Base-by-base conservation (phyloP, 2,888 invertebrate genomes). In the Pseudococcus longispinus region DNA sequence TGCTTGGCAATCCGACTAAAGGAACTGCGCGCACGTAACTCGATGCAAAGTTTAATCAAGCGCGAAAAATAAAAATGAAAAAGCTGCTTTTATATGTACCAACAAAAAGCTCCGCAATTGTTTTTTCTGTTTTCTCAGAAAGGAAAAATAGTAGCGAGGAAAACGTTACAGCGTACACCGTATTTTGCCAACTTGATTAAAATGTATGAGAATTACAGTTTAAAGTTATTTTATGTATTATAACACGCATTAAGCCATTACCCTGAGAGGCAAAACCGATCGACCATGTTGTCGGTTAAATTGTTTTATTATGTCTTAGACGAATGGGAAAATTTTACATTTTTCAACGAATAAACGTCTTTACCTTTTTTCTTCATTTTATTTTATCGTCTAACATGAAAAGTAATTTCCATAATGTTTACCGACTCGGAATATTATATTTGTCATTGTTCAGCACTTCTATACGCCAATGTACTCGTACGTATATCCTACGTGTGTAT, bases 161-260 rank as follows among this genome's bases (percentile, higher is more conserved):
- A 37, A 46, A n/a, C 55, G 15, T 55, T n/a, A 55, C 8, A n/a
- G n/a, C 8, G 60, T 20, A 60, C n/a, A 23, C 8, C 23, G 60
- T 60, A 60, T 60, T 60, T 60, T 23, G 23, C 23, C 60, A 70
- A 70, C 70, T 70, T 70, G 70, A 70, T 70, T 32, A 70, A 70
- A 70, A 70, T 70, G 70, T 70, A 70, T 70, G 70, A 70, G 70
- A 70, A 70, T 70, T 70, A 29, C 18, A 70, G 32, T 70, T 70
- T 70, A 70, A 70, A 70, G 70, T 70, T 70, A 70, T 70, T 70
- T 70, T 29, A 70, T 70, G 70, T 70, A 70, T 70, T 70, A 18
- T 70, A 70, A 70, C 70, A 29, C 70, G 70, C 70, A 70, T 70
- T 70, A 70, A 70, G 70, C 70, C 32, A 70, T 70, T 70, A 70